Percentiles rank a stretch among this genome's conserved stretches.
These are phyloP conservation scores for Sebastes nivosus DNA, from an alignment of 2,797 vertebrate genomes.

Conservation along the genomic window DNA sequence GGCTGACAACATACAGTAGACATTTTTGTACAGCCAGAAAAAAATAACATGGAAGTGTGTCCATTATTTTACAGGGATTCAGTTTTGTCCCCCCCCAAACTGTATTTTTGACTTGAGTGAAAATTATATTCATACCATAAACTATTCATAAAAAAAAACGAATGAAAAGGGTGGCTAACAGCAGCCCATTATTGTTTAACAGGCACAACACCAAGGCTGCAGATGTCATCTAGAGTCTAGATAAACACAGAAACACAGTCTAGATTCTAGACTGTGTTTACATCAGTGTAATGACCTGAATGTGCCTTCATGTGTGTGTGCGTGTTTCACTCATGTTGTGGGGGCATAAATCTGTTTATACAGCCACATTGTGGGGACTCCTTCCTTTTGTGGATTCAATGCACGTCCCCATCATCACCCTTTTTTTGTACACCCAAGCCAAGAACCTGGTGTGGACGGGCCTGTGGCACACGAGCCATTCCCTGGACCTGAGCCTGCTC, in stretches of 20 bases:
- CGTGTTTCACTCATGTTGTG: background rate
- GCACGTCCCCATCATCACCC: no score
- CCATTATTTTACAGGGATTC: background rate
- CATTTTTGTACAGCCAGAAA: background rate
- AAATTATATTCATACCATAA: background rate
- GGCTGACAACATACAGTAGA: background rate
- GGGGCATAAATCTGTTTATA: no score
- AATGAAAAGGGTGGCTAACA: background rate
- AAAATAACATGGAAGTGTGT: background rate
- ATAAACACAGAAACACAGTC: no score
- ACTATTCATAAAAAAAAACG: background rate
- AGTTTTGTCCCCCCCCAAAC: background rate
- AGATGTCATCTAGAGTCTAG: background rate
- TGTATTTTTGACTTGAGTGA: background rate
- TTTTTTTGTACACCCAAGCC: no score
- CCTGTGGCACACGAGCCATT: no score
- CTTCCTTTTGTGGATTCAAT: no score
- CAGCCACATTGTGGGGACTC: no score
- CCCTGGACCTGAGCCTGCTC: no score
- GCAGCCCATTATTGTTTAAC: background rate
- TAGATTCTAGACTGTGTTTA: slow-evolving; percentile 20
- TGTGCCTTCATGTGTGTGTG: background rate
- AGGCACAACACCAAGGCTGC: background rate
- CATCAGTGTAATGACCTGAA: slow-evolving; percentile 13
- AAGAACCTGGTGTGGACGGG: no score